Base-by-base conservation (phyloP, 2,113 vertebrate genomes). In the Mustela nigripes region DNA sequence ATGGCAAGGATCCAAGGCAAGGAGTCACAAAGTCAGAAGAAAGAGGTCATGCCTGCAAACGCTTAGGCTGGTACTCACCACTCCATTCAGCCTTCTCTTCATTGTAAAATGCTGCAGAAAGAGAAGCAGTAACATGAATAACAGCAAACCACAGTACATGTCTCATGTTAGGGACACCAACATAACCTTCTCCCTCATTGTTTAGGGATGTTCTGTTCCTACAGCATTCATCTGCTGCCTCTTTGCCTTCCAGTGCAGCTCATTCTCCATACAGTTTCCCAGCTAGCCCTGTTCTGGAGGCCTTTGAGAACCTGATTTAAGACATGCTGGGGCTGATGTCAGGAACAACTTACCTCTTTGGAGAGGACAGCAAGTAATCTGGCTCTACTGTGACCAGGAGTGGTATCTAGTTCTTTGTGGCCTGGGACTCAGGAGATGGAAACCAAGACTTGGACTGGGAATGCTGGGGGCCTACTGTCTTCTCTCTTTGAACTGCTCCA, bases 301-400 rank as follows among this genome's bases (percentile, higher is more conserved):
- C 11, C 78, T 76, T 21, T 93, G 48, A 71, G 15, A 19, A 60
- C 31, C 50, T 26, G 84, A 19, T 60, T 28, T 42, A 71, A 79
- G 26, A 28, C 28, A 79, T 18, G 28, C 6, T 31, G n/a, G 62
- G n/a, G 7, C 19, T 31, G 62, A 73, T 1, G 0, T 78, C 48
- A 78, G 15, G 71, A 79, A 62, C 15, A 62, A 62, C 7, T 94
- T 62, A 60, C 50, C 71, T 42, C 80, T 60, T 36, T 28, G 31
- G 53, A 96, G 21, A 79, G 62, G 36, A 91, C 9, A 84, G 33
- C 62, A 79, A 79, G 26, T 11, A 60, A 26, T 90, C 39, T 90
- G 62, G 71, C 50, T 53, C 62, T 79, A 7, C 5, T 94, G 45
- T 48, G 63, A 31, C 53, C 42, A 86, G 53, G 78, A 74, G 53